A percentile compares a stretch with the other conserved stretches of the same genome.
These are phyloP conservation scores for Scartelaos histophorus DNA, from an alignment of 2,113 vertebrate species.

Conservation along the genomic window DNA sequence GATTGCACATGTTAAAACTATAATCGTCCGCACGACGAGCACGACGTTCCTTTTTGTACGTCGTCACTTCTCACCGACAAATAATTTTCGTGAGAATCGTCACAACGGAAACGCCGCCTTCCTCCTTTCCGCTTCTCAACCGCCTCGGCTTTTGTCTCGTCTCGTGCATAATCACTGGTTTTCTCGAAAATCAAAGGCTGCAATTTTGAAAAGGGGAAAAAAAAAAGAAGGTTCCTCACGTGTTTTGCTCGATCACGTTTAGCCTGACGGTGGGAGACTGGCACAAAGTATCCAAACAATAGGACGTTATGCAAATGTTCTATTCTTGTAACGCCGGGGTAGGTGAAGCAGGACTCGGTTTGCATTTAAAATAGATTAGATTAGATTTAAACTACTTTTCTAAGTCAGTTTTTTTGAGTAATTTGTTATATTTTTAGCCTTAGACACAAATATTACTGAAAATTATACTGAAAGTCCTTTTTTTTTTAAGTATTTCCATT, in stretches of 20 bases:
- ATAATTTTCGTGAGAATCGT: slow-evolving; percentile 32
- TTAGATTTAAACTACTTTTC: background rate
- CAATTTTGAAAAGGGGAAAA: slow-evolving; percentile 51
- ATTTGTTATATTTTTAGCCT: background rate
- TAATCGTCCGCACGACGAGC: slow-evolving; percentile 40
- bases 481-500: slow-evolving; percentile 4
- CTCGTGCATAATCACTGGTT: slow-evolving; percentile 55
- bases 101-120: slow-evolving; percentile 46
- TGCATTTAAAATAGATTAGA: background rate
- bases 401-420: background rate
- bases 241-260: slow-evolving; percentile 36
- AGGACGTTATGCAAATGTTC: slow-evolving; percentile 15
- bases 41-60: slow-evolving; percentile 51
- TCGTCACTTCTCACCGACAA: slow-evolving; percentile 2
- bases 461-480: background rate
- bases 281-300: slow-evolving; percentile 78
- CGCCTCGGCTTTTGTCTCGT: slow-evolving; percentile 16
- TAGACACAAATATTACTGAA: slow-evolving; percentile 8
- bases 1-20: slow-evolving; percentile 28
- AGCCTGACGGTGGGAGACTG: slow-evolving; percentile 88
- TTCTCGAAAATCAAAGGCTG: slow-evolving; percentile 37
- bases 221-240: background rate
- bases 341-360: background rate
- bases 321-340: slow-evolving; percentile 35
- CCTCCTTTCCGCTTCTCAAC: slow-evolving; percentile 12